Evolutionary conservation across 2,888 invertebrate genomes (phyloP), one percentile per base, ranked within the genome.

Genomic region (Caenorhabditis doughertyi): DNA sequence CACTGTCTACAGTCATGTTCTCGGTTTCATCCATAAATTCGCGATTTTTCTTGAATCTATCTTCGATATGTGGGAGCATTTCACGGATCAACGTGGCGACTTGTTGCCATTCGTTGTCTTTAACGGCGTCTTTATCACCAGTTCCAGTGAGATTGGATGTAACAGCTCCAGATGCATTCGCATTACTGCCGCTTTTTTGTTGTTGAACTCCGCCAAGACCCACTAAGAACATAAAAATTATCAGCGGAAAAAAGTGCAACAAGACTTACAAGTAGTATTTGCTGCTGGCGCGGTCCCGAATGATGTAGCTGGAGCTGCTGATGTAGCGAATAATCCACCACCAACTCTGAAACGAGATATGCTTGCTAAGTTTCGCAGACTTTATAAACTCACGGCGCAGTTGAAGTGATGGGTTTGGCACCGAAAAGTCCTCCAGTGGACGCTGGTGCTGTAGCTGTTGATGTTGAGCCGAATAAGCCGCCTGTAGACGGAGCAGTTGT

Each of bases 131-230:
- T 47, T 80, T 83, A 16, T 80, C 77, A 7, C 60, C 72, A 0
- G 35, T 32, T 7, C 55, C 55, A 2, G 55, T 58, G 0, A 72
- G 49, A 3, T 65, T 60, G 4, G 47, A 65, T 0, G 70, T 35
- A 0, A 62, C 64, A 7, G 64, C 13, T 44, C 74, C 79, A 0
- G 72, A 35, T 3, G 74, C 51, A 51, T 60, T 60, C 1, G 67
- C 42, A 0, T 23, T 49, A 4, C 47, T 29, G 21, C 23, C 42
- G 7, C 16, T 67, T 23, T 9, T 47, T 21, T 79, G 53, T 53
- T 79, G 83, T 51, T 79, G 79, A 1, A 68, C 47, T 23, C 83
- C 83, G 8, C 83, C 83, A 21, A 83, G 83, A n/a, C 83, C 83
- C 23, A 83, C 79, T 79, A 47, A 56, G 65, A 62, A 8, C 25